Evolutionary conservation across 1,140 invertebrate genomes (phyloP), one percentile per base, ranked within the genome.

Genomic region (Anoplophora glabripennis): DNA sequence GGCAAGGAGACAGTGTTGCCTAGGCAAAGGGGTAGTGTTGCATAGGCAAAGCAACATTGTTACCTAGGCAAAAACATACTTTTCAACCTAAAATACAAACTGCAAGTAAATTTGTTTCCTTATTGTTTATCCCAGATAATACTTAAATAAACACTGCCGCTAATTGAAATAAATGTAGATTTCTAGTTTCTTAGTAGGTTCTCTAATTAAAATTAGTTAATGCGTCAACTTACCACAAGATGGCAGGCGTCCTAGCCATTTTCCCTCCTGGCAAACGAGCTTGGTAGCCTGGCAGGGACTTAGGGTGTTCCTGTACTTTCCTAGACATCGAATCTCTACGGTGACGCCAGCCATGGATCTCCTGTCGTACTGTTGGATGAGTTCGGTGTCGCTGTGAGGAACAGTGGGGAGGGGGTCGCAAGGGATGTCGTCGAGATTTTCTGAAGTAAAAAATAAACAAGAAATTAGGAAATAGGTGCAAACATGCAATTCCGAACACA

Each of bases 241-340:
- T 8, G 72, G 72, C 36, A 61, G 57, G 45, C 51, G 53, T n/a
- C 72, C 72, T 36, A 66, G 46, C 72, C 72, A 74, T 53, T 56
- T 46, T 14, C 72, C 71, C 8, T 57, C 57, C 8, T 66, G 53
- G 28, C 72, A 74, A 40, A 52, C 60, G 42, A 74, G 57, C 48
- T 57, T 69, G n/a, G 64, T 54, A 4, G 68, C 44, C 48, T 66
- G 57, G 37, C 71, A 74, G 5, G 70, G 68, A 2, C 59, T 36
- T 17, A 62, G 52, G 0, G 56, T 56, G 45, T 71, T 71, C 11
- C 57, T 47, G 41, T 71, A 73, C 37, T 61, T 68, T 1, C 40
- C n/a, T 12, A 57, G 18, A 48, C 72, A 74, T 10, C 53, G 49
- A 12, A 69, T 65, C 55, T 74, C 68, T 8, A 73, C 59, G 14